Percentiles rank a stretch among this genome's conserved stretches.
These are phyloP conservation scores for Calvadosia cruxmelitensis DNA, from an alignment of 30 jellyfish, hydroid and myxozoan genomes.

Conservation along the genomic window DNA sequence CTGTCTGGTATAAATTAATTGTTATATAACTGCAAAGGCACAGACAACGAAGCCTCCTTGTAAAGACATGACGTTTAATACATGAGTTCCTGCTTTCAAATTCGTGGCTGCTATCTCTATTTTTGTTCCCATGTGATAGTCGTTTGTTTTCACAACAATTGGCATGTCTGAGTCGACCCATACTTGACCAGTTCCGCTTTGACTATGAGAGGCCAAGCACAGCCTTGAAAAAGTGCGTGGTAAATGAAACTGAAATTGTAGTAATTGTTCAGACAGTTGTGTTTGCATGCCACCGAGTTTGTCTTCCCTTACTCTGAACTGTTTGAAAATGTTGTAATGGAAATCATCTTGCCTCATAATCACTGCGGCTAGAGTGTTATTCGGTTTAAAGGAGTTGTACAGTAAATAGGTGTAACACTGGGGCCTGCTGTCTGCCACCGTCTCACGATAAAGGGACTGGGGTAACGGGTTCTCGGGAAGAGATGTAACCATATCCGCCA, in stretches of 20 bases:
- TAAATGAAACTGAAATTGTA: conserved; percentile 43
- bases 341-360: conserved; percentile 70
- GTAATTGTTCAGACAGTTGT: conserved; percentile 65
- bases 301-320: conserved; percentile 68
- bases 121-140: conserved; percentile 92
- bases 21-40: conserved; percentile 63
- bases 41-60: conserved; percentile 83
- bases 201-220: conserved; percentile 68
- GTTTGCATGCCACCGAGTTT: conserved; percentile 94
- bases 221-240: conserved; percentile 71
- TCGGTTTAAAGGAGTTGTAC: conserved; percentile 61
- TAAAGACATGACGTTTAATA: conserved; percentile 49
- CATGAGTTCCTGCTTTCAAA: conserved; percentile 67
- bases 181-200: conserved; percentile 70
- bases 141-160: conserved; percentile 53
- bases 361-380: conserved; percentile 54
- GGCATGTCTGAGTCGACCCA: conserved; percentile 93
- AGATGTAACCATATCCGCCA: conserved; percentile 14
- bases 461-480: conserved; percentile 46
- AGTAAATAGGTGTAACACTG: conserved; percentile 67
- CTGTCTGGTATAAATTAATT: neutral
- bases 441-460: conserved; percentile 41
- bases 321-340: conserved; percentile 58
- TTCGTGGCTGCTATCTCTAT: conserved; percentile 69
- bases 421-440: conserved; percentile 48